These are phyloP conservation scores for Meda fulgida DNA, from an alignment of 2,797 vertebrate genomes.

Conservation along the genomic window DNA sequence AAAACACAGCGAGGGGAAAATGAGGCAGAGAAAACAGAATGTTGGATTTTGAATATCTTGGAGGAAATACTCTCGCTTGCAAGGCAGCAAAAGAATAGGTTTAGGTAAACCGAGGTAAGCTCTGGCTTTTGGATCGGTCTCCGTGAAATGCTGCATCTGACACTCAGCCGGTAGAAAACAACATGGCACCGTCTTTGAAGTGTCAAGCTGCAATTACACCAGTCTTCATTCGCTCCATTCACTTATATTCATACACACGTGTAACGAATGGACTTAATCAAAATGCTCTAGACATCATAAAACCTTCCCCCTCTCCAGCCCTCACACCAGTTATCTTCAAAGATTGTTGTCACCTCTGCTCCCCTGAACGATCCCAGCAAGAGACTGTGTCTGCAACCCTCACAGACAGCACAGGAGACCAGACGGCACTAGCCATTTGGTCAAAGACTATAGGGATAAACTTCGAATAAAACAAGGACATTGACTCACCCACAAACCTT, in stretches of 20 bases:
- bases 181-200: constrained; percentile 15
- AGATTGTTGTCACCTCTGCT: no score
- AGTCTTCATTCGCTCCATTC: not conserved
- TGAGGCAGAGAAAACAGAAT: not conserved
- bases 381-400: no score
- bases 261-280: no score
- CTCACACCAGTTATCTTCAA: no score
- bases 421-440: no score
- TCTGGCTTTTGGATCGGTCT: not conserved
- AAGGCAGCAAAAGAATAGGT: constrained; percentile 23
- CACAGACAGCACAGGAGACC: no score
- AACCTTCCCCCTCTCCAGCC: no score
- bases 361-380: no score
- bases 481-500: no score
- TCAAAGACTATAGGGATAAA: no score
- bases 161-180: not conserved
- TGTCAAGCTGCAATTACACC: constrained; percentile 7
- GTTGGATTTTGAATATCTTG: constrained; percentile 15
- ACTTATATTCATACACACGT: not conserved
- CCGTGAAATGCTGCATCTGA: constrained; percentile 22
- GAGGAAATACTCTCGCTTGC: constrained; percentile 24
- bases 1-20: constrained; percentile 24
- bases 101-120: constrained; percentile 12
- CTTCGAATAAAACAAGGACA: no score
- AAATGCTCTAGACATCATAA: no score